Percentiles rank a stretch among this genome's conserved stretches.
Evolutionary conservation across 1,140 invertebrate species (phyloP).

Genomic region (Dendroctonus ponderosae): DNA sequence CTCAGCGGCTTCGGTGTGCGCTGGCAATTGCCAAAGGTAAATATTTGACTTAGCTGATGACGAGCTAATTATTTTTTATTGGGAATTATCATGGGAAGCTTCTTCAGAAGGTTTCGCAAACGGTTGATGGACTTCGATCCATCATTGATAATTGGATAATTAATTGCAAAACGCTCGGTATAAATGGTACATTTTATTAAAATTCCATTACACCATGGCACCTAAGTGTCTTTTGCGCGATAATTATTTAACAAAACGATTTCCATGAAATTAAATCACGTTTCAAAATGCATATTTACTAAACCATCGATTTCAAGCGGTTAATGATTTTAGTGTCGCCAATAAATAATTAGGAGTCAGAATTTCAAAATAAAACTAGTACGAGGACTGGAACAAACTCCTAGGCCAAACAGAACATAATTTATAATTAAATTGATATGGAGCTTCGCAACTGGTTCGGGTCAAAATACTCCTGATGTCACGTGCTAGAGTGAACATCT

Average conservation of each 20-base stretch:
- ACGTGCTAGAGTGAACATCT: too few species aligned
- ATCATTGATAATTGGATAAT: too few species aligned
- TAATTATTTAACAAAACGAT: neutral
- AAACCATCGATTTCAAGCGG: neutral
- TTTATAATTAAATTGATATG: constrained; percentile 11
- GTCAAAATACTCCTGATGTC: constrained; percentile 2
- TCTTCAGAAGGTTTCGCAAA: too few species aligned
- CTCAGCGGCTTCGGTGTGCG: constrained; percentile 7
- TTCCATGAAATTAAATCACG: constrained; percentile 1
- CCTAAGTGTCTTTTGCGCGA: neutral
- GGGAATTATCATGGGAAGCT: too few species aligned
- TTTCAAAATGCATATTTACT: constrained; percentile 9
- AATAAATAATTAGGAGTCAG: constrained; percentile 11
- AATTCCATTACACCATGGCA: too few species aligned
- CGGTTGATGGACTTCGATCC: too few species aligned
- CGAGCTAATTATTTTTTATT: too few species aligned
- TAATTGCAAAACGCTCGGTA: too few species aligned
- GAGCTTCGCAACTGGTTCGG: constrained; percentile 7
- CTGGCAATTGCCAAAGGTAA: constrained; percentile 7
- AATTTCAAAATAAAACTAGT: constrained; percentile 21
- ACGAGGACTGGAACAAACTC: constrained; percentile 19
- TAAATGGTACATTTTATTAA: too few species aligned
- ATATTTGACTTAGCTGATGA: constrained; percentile 1
- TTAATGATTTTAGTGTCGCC: constrained; percentile 11
- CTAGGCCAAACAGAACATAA: constrained; percentile 10